phyloP scores from a whole-genome alignment of 2,113 vertebrate genomes.

The Ictidomys tridecemlineatus region DNA sequence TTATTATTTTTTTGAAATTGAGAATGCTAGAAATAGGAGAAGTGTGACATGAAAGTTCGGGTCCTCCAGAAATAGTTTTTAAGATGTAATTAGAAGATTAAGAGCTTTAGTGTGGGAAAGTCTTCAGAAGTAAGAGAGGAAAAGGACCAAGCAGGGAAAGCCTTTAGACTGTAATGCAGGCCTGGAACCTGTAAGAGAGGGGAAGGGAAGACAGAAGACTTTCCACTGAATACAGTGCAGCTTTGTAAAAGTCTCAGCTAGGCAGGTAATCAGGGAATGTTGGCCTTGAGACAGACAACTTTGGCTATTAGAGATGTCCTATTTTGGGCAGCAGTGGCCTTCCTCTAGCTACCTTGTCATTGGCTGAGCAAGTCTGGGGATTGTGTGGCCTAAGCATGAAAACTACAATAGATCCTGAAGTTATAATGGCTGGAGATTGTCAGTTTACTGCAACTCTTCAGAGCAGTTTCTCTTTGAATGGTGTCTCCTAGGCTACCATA shows the following conservation, averaged over 20 bases:
- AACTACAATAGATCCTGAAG: not conserved
- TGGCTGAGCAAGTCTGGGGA: not conserved
- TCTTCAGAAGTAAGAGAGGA: not conserved
- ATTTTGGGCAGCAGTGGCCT: not conserved
- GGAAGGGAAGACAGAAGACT: not conserved
- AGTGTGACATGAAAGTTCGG: not conserved
- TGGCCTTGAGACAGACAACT: not conserved
- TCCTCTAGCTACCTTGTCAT: not conserved
- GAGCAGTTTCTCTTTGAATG: not conserved
- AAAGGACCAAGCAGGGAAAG: not conserved
- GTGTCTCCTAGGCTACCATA: not conserved
- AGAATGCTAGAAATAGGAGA: not conserved
- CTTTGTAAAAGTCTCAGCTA: not conserved
- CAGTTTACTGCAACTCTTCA: not conserved
- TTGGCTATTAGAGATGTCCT: not conserved
- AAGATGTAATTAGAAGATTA: not conserved
- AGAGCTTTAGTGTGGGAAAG: not conserved
- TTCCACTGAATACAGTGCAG: not conserved
- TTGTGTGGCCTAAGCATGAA: not conserved
- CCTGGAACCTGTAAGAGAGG: not conserved
- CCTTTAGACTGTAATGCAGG: not conserved
- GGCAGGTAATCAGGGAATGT: rapidly evolving
- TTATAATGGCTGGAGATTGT: not conserved
- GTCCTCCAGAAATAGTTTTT: not conserved
- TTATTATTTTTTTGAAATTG: not conserved